Conservation (phyloP, 2,888 invertebrate species). For the Eupithecia inturbata region DNA sequence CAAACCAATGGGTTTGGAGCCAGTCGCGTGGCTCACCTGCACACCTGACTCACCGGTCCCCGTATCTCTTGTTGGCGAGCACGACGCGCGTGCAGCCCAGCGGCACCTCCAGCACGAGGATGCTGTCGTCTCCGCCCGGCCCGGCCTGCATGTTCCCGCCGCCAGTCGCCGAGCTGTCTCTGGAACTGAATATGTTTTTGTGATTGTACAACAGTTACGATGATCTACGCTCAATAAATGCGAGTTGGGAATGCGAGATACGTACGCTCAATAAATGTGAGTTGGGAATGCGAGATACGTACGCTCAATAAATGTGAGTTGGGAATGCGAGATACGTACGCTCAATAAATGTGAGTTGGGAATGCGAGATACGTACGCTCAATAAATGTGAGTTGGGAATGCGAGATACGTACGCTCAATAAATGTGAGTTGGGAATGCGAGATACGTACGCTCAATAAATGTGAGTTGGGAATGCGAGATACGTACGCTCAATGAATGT, state of each 20-base stretch:
- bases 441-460: background rate
- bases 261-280: background rate
- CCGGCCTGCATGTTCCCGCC: slow-evolving; percentile 21
- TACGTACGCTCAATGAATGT: background rate
- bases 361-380: background rate
- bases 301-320: background rate
- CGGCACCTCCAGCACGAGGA: slow-evolving; percentile 92
- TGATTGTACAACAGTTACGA: background rate
- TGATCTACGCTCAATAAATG: background rate
- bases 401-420: background rate
- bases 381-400: background rate
- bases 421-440: background rate
- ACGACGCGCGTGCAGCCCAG: slow-evolving; percentile 86
- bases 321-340: background rate
- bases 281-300: background rate
- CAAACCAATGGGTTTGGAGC: too few species aligned
- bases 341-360: background rate
- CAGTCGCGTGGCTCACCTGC: too few species aligned
- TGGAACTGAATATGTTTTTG: slow-evolving; percentile 14
- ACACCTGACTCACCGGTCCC: slow-evolving; percentile 68
- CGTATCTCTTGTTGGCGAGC: slow-evolving; percentile 87
- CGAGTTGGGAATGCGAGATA: background rate
- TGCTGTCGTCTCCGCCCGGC: slow-evolving; percentile 82
- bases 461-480: background rate
- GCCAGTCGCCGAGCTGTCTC: slow-evolving; percentile 20